Evolutionary conservation across 2,888 invertebrate genomes (phyloP), one percentile per base, ranked within the genome.

Genomic region (Lochmaea capreae): DNA sequence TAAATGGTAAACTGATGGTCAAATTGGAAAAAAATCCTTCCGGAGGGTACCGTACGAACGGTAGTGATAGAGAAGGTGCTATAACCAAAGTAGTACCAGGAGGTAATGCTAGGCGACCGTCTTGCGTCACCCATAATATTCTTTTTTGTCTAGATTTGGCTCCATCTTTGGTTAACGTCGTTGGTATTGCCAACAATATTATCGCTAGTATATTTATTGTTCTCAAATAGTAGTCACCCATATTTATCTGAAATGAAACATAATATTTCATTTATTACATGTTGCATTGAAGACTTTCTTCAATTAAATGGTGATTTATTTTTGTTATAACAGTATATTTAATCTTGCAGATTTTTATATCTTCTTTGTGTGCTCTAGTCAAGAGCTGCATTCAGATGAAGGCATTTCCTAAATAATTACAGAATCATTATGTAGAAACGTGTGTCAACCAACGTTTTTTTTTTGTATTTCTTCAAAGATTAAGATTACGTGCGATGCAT

Each of bases 21-120:
- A 95, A 89, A 85, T 95, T 95, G 68, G 95, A 94, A 80, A 94
- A 90, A 86, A 95, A 95, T 67, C 95, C 95, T 83, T 94, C 93
- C 0, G 95, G 95, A 10, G 95, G 95, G 88, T 95, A 93, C 81
- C 95, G 89, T 4, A 95, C 94, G 82, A 95, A 92, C 11, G 95
- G 95, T 89, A 95, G 88, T 6, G 95, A 93, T 61, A 95, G 86
- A 6, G 95, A 94, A 11, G 95, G 95, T 4, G 94, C 91, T 79
- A 95, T 93, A 39, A 93, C 90, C 87, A 96, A 89, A 3, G 93
- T 89, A 0, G 95, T 95, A 59, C 95, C 95, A 0, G 95, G 96
- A 1, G 96, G 96, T 79, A 96, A 85, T 0, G 95, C 95, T 81
- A 96, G 87, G 8, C 95, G 89, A 1, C 95, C 95, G 85, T 95